Percentiles rank a stretch among this genome's conserved stretches.
Conservation (phyloP, 1,140 invertebrate species). For the Rhopalosiphum maidis region DNA sequence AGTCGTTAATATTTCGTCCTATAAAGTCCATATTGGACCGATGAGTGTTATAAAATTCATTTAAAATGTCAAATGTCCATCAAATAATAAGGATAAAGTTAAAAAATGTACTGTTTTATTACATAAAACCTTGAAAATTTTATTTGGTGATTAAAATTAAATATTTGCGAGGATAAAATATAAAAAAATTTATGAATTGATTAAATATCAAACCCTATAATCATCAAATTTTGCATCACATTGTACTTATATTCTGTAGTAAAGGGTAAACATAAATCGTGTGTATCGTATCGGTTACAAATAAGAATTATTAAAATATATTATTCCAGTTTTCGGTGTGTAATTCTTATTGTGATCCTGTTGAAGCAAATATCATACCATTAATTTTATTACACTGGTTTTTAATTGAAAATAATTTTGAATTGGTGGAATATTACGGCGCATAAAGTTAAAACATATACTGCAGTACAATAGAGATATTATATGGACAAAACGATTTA, state of each 20-base stretch:
- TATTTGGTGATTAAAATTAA: neutral
- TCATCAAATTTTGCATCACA: neutral
- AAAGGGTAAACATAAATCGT: neutral
- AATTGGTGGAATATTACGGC: neutral
- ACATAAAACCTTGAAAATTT: neutral
- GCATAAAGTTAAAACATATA: neutral
- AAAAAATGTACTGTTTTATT: neutral
- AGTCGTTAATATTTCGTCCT: neutral
- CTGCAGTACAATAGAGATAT: neutral
- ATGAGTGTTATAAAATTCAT: neutral
- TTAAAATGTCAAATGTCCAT: constrained; percentile 31
- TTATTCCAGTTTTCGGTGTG: neutral
- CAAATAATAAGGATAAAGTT: neutral
- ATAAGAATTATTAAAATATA: neutral
- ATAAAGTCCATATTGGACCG: neutral
- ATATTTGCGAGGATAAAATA: neutral
- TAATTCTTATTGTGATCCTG: neutral
- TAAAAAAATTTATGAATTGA: neutral
- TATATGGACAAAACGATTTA: neutral
- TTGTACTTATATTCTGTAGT: neutral
- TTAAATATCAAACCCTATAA: neutral
- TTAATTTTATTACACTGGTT: neutral
- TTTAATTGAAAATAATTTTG: neutral
- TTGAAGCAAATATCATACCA: neutral
- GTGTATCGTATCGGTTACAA: neutral